Conservation (phyloP, 2,797 vertebrate genomes). For the Acipenser transmontanus region DNA sequence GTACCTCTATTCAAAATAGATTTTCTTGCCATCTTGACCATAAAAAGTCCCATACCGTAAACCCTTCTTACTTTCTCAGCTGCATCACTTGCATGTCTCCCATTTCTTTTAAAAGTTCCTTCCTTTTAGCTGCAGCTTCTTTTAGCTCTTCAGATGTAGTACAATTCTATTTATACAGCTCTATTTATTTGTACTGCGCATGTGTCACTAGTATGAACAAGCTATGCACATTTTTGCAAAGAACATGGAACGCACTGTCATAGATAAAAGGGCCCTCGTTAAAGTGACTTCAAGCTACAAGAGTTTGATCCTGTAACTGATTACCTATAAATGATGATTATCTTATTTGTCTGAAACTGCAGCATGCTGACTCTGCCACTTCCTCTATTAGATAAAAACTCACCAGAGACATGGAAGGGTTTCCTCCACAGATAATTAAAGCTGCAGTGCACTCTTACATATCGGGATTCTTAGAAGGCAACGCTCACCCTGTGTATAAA, state of each 20-base stretch:
- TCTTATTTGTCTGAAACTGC: constrained; percentile 55
- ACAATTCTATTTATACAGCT: too few relatives aligned
- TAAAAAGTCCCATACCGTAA: neutral
- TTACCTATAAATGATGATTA: constrained; percentile 57
- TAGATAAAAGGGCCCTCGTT: too few relatives aligned
- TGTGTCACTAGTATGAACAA: too few relatives aligned
- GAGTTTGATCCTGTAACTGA: constrained; percentile 43
- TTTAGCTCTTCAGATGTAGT: constrained; percentile 68
- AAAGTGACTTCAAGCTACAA: neutral
- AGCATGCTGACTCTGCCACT: constrained; percentile 36
- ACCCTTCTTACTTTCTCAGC: constrained; percentile 70
- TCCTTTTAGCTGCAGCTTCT: constrained; percentile 69
- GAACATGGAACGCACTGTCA: too few relatives aligned
- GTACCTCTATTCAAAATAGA: too few relatives aligned
- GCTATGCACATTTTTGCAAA: too few relatives aligned
- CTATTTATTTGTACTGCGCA: too few relatives aligned
- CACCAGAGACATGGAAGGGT: too few relatives aligned
- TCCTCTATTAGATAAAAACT: constrained; percentile 42
- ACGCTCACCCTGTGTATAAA: too few relatives aligned
- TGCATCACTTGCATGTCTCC: constrained; percentile 84
- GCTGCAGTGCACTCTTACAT: too few relatives aligned
- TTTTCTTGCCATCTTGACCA: neutral
- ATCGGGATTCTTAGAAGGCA: too few relatives aligned
- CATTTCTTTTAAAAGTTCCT: constrained; percentile 75
- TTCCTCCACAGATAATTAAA: too few relatives aligned